Evolutionary conservation across 1,140 invertebrate genomes (phyloP).

Genomic region (Zaprionus tsacasi): DNA sequence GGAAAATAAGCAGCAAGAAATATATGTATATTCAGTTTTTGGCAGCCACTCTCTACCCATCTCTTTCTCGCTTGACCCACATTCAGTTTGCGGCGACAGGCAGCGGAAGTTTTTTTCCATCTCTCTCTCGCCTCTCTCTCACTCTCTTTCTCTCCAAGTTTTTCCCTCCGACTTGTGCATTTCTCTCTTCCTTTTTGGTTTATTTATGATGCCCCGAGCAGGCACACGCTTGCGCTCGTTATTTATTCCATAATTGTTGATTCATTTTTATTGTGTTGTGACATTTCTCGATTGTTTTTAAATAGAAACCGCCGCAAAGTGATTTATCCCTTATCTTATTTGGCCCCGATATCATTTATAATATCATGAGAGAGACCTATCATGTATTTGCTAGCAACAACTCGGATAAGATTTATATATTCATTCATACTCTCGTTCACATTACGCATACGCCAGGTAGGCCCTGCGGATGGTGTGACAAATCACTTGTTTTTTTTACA

Average conservation of each 20-base stretch:
- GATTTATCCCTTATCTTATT: constrained; percentile 73
- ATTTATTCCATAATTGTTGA: constrained; percentile 82
- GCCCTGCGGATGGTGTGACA: constrained; percentile 8
- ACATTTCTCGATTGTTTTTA: constrained; percentile 67
- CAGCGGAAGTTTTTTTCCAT: constrained; percentile 71
- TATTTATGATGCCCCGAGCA: constrained; percentile 58
- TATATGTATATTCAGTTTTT: constrained; percentile 71
- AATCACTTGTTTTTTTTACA: constrained; percentile 27
- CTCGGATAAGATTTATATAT: constrained; percentile 33
- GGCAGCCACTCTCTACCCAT: constrained; percentile 51
- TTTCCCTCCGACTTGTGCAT: constrained; percentile 18
- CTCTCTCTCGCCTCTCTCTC: constrained; percentile 23
- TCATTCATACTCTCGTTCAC: neutral
- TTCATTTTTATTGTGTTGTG: constrained; percentile 81
- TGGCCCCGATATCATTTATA: constrained; percentile 47
- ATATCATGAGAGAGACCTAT: neutral
- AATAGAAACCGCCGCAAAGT: constrained; percentile 56
- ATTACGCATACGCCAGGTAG: constrained; percentile 61
- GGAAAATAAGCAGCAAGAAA: constrained; percentile 13
- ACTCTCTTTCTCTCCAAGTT: constrained; percentile 31
- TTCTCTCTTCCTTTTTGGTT: constrained; percentile 18
- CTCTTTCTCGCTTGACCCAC: constrained; percentile 35
- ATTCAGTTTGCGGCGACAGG: constrained; percentile 26
- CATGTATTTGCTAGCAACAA: constrained; percentile 54
- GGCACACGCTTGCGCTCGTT: constrained; percentile 48